These are phyloP conservation scores for Quadroppia sp. DNA, from an alignment of 2,888 invertebrate genomes.

Conservation along the genomic window DNA sequence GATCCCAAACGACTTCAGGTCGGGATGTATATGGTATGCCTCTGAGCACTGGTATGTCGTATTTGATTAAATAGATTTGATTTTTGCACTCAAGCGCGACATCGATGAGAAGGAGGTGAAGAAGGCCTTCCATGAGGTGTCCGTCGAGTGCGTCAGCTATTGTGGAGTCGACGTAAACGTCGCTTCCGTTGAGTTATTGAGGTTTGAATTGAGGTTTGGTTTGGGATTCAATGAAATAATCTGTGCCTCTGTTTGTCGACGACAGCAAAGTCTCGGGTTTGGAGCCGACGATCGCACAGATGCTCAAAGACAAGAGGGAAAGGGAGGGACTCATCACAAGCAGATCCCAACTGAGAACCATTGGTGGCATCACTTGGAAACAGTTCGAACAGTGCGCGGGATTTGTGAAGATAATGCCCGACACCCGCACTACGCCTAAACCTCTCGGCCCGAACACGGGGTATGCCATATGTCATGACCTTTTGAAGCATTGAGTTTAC, in stretches of 20 bases:
- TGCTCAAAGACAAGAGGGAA: conserved; percentile 69
- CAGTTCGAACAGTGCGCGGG: conserved; percentile 86
- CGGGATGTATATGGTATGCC: conserved; percentile 70
- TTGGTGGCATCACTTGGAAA: conserved; percentile 75
- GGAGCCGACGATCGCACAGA: conserved; percentile 68
- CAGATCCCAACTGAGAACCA: conserved; percentile 68
- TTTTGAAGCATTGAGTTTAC: not conserved
- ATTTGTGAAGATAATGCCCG: conserved; percentile 65
- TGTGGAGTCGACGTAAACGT: conserved; percentile 89
- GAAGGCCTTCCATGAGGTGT: conserved; percentile 69
- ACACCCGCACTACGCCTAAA: conserved; percentile 15
- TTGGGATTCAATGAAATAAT: not conserved
- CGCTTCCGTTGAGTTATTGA: conserved; percentile 72
- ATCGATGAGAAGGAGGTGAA: conserved; percentile 69
- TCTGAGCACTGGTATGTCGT: not conserved
- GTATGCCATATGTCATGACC: not conserved
- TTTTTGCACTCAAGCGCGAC: conserved; percentile 66
- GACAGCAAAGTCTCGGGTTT: conserved; percentile 76
- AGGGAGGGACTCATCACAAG: conserved; percentile 67
- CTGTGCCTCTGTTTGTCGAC: conserved; percentile 43
- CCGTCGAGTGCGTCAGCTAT: conserved; percentile 85
- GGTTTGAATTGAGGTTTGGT: conserved; percentile 56
- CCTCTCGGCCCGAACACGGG: not conserved
- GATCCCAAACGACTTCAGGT: conserved; percentile 84
- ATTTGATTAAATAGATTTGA: not conserved